Evolutionary conservation across 2,797 vertebrate genomes (phyloP).

Genomic region (Paratrypauchen microcephalus): DNA sequence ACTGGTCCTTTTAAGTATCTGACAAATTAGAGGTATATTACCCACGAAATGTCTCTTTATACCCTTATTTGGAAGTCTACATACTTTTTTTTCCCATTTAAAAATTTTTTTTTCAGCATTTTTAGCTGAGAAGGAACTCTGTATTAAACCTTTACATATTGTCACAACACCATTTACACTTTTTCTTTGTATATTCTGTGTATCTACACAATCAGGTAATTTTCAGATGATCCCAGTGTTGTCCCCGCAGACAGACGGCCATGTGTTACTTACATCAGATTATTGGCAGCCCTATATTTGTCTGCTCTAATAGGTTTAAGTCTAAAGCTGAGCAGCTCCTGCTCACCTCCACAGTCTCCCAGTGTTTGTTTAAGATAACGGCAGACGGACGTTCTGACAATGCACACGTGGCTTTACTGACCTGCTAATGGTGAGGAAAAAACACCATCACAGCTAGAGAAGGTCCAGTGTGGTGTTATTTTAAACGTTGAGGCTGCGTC

Average conservation of each 20-base stretch:
- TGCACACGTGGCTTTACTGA: neutral
- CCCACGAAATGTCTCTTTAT: too few relatives aligned
- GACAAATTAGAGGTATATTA: too few relatives aligned
- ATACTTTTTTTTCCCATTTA: neutral
- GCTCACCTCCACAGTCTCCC: constrained; percentile 13
- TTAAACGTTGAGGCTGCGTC: too few relatives aligned
- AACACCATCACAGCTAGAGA: neutral
- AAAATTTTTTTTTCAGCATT: too few relatives aligned
- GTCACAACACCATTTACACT: too few relatives aligned
- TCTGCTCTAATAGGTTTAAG: constrained; percentile 64
- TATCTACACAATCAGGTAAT: too few relatives aligned
- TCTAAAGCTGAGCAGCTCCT: constrained; percentile 28
- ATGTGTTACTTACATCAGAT: constrained; percentile 41
- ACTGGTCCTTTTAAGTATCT: too few relatives aligned
- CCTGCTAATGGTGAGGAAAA: neutral
- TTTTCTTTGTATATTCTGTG: too few relatives aligned
- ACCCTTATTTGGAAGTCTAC: neutral
- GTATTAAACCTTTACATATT: too few relatives aligned
- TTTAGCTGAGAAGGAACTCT: too few relatives aligned
- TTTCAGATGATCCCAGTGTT: constrained; percentile 12
- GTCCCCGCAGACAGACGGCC: constrained; percentile 21
- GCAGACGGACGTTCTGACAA: neutral
- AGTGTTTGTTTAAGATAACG: neutral
- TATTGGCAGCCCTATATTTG: constrained; percentile 63
- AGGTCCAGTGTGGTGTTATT: too few relatives aligned